Conservation (phyloP, 2,113 vertebrate species). For the Triplophysa siluroides region DNA sequence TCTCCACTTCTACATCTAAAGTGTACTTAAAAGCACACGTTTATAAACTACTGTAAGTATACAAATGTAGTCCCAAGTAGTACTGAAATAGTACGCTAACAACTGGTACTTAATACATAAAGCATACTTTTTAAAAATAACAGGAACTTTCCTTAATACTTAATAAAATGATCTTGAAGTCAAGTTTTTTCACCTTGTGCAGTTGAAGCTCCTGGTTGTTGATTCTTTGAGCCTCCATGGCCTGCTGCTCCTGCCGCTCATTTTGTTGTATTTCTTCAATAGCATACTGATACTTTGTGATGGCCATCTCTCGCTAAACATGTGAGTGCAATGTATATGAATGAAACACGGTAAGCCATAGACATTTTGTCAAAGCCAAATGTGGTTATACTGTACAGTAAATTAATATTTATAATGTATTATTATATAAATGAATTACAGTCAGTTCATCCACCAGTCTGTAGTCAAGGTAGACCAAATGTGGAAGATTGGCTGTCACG, state of each 20-base stretch:
- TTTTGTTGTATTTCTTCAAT: conserved; percentile 67
- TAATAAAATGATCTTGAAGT: too few species aligned
- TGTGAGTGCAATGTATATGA: background rate
- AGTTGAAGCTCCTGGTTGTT: conserved; percentile 69
- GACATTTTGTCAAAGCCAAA: too few species aligned
- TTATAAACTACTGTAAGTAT: too few species aligned
- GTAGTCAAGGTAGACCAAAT: conserved; percentile 84
- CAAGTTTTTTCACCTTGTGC: conserved; percentile 71
- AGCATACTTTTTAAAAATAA: too few species aligned
- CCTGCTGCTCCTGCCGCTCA: conserved; percentile 65
- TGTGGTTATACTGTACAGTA: too few species aligned
- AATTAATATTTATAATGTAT: too few species aligned
- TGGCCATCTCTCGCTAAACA: conserved; percentile 74
- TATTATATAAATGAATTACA: conserved; percentile 68
- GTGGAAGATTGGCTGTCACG: conserved; percentile 79
- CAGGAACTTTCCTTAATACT: too few species aligned
- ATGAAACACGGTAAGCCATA: background rate
- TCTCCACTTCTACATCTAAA: too few species aligned
- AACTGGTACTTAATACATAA: too few species aligned
- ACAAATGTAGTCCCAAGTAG: too few species aligned
- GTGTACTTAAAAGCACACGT: too few species aligned
- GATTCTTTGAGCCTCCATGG: conserved; percentile 57
- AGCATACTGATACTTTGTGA: conserved; percentile 66
- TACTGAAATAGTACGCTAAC: too few species aligned
- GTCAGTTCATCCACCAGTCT: conserved; percentile 70